A percentile compares a stretch with the other conserved stretches of the same genome.
Evolutionary conservation across 2,113 vertebrate genomes (phyloP).

Genomic region (Oxygymnocypris stewartii): DNA sequence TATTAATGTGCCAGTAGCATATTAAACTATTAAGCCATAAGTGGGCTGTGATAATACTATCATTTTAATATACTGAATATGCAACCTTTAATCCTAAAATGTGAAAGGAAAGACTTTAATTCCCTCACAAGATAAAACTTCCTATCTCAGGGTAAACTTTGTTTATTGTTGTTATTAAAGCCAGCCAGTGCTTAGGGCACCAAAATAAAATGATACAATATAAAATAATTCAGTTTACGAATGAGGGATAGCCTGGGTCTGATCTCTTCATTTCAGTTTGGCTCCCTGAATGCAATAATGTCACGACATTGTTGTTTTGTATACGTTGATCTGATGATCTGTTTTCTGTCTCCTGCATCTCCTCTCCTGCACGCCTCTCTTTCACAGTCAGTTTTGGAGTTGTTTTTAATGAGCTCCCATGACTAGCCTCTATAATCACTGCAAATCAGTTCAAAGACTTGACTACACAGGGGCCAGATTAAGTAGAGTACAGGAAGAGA

Average conservation of each 20-base stretch:
- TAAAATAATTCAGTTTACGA: slow-evolving; percentile 10
- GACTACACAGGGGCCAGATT: slow-evolving; percentile 44
- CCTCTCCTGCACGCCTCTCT: slow-evolving; percentile 15
- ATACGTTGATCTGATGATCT: background rate
- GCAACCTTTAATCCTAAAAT: background rate
- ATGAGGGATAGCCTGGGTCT: background rate
- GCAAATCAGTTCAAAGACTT: slow-evolving; percentile 49
- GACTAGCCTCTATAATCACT: slow-evolving; percentile 51
- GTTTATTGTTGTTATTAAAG: slow-evolving; percentile 16
- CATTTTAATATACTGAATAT: background rate
- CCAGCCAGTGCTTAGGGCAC: background rate
- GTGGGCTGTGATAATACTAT: background rate
- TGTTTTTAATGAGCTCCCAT: slow-evolving; percentile 51
- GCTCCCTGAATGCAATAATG: background rate
- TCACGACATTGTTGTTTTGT: background rate
- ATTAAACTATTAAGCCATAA: background rate
- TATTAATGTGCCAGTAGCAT: background rate
- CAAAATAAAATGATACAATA: background rate
- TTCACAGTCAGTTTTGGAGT: slow-evolving; percentile 13
- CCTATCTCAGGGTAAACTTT: background rate
- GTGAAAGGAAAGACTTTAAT: background rate
- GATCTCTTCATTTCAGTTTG: background rate
- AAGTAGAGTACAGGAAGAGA: slow-evolving; percentile 28
- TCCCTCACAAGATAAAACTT: background rate
- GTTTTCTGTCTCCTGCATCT: background rate